Conservation (phyloP, 2,888 invertebrate species). For the Sepiola atlantica region DNA sequence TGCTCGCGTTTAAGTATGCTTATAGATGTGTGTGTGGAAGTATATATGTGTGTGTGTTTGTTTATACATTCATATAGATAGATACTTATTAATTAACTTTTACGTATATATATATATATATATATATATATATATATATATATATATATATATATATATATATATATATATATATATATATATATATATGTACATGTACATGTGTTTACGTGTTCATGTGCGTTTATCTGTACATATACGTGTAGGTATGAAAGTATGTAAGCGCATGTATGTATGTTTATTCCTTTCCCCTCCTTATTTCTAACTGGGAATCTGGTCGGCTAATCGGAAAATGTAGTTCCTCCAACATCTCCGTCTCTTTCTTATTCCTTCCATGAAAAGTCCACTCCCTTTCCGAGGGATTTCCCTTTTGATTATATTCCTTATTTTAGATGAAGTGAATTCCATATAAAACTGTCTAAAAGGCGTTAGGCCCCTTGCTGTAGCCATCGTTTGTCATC, state of each 20-base stretch:
- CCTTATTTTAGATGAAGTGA: not conserved
- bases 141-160: not conserved
- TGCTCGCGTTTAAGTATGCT: no score
- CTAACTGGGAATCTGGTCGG: not conserved
- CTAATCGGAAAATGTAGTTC: not conserved
- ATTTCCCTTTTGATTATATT: not conserved
- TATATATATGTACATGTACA: not conserved
- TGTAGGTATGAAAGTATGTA: not conserved
- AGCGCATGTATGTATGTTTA: not conserved
- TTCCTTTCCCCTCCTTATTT: not conserved
- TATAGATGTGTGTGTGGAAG: no score
- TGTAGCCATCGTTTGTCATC: not conserved
- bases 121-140: not conserved
- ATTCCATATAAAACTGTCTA: not conserved
- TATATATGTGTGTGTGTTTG: no score
- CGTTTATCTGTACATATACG: not conserved
- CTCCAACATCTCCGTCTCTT: not conserved
- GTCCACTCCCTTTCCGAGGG: not conserved
- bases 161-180: not conserved
- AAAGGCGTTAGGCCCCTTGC: not conserved
- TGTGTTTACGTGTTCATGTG: not conserved
- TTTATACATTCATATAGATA: no score
- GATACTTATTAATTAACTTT: no score
- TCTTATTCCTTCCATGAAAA: not conserved
- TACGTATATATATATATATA: not conserved